Evolutionary conservation across 37 sponge, comb jelly and placozoan genomes (phyloP).

Genomic region (Bolinopsis microptera): DNA sequence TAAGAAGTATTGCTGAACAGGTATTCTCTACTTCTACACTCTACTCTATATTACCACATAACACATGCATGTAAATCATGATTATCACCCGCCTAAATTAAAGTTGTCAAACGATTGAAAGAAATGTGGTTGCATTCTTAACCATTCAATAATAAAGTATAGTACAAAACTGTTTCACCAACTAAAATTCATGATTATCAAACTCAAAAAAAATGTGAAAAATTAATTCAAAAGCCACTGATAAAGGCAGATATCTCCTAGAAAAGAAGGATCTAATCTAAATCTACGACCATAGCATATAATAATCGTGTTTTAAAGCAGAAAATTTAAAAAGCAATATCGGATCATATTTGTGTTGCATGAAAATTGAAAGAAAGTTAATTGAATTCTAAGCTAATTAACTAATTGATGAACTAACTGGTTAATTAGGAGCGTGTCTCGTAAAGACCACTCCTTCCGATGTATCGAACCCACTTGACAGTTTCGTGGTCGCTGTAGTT

Average conservation of each 20-base stretch:
- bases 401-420: neutral
- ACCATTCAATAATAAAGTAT: neutral
- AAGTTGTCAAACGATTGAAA: neutral
- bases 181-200: neutral
- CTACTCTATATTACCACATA: too few relatives aligned
- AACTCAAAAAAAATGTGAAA: neutral
- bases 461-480: conserved; percentile 96
- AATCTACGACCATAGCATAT: too few relatives aligned
- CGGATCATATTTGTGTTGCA: neutral
- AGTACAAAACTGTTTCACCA: neutral
- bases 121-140: too few relatives aligned
- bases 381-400: neutral
- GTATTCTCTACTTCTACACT: too few relatives aligned
- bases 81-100: neutral
- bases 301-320: too few relatives aligned
- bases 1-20: too few relatives aligned
- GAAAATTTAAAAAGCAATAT: neutral
- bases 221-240: neutral
- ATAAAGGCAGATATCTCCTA: neutral
- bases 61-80: neutral
- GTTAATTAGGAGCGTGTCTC: conserved; percentile 79
- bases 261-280: neutral
- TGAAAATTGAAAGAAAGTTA: neutral
- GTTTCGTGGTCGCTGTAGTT: conserved; percentile 97
- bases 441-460: conserved; percentile 91